Base-by-base conservation (phyloP, 2,888 invertebrate species). In the Bugula neritina region DNA sequence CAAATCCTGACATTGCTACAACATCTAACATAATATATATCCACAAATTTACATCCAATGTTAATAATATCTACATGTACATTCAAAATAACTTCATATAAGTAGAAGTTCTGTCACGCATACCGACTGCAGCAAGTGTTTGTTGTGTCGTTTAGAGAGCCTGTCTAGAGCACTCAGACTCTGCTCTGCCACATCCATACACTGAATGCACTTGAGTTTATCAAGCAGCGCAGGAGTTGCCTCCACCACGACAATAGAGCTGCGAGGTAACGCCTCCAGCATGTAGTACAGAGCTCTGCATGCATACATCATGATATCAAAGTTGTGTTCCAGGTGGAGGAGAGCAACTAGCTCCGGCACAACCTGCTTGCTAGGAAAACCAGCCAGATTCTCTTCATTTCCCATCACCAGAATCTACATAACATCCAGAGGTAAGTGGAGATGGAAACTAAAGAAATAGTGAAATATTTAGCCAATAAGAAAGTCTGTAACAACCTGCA, bases 101-200 rank as follows among this genome's bases (percentile, higher is more conserved):
- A n/a, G n/a, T n/a, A n/a, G n/a, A n/a, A n/a, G n/a, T n/a, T n/a
- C n/a, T n/a, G n/a, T 43, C 17, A 31, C 54, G 80, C 82, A 80
- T 75, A 83, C 83, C 27, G 83, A 82, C 71, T 84, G 84, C 29
- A 99, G 86, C 77, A 99, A 98, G 57, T 94, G 90, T 86, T 98
- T 99, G 80, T 95, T 94, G 86, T 99, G 99, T 73, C 97, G 88
- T 21, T 95, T 88, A 0, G 97, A 98, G 71, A 99, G 87, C 90
- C 97, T 97, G 83, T 99, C 98, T 57, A 99, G 87, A 1, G 98
- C 98, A 2, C 97, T 95, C 74, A 99, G 88, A 77, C 95, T 93
- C 86, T 99, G 98, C 84, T 99, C 99, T 1, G 99, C 99, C 27
- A 99, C 98, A 86, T 99, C 99, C 94, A 99, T 98, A 84, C 98